Base-by-base conservation (phyloP, 2,888 invertebrate genomes). In the Sthenelais limicola region DNA sequence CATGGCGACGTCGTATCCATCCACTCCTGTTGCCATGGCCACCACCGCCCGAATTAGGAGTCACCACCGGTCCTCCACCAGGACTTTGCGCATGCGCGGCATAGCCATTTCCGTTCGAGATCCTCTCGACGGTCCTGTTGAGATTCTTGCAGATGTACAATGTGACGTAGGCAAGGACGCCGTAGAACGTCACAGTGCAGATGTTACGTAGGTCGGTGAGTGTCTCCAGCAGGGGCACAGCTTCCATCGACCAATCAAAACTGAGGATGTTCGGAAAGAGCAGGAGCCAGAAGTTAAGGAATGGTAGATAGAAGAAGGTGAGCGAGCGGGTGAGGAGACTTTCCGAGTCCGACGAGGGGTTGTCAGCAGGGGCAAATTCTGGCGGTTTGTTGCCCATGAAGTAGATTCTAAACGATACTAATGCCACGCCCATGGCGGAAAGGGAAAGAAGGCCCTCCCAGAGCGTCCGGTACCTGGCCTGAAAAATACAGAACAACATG, bases 191-290 rank as follows among this genome's bases (percentile, higher is more conserved):
- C 28, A 93, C 84, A 3, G 94, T 92, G 76, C 92, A 90, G 21
- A 94, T 86, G 88, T 96, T 96, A 78, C 98, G 91, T 4, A 91
- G 89, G 88, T 98, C 98, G 82, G 91, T 90, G 24, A 94, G 81
- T 33, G 92, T 91, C 62, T 92, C 92, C 80, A 98, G 92, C 75
- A 94, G 91, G 9, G 97, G 96, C 82, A 98, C 92, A 0, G 98
- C 93, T 82, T 97, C 96, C 98, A 98, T 98, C 32, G 97, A 97
- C 98, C 98, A 98, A 89, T 98, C 98, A 89, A 97, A 98, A 88
- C 97, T 97, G 71, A 98, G 90, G 80, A 93, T 92, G 81, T 92
- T 91, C 5, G 98, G 98, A 87, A 92, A 95, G 49, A 97, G 87
- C 75, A 98, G 90, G 83, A 98, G 91, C 88, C 92, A 92, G 83